Evolutionary conservation across 2,113 vertebrate genomes (phyloP), one percentile per base, ranked within the genome.

Genomic region (Oncorhynchus clarkii): DNA sequence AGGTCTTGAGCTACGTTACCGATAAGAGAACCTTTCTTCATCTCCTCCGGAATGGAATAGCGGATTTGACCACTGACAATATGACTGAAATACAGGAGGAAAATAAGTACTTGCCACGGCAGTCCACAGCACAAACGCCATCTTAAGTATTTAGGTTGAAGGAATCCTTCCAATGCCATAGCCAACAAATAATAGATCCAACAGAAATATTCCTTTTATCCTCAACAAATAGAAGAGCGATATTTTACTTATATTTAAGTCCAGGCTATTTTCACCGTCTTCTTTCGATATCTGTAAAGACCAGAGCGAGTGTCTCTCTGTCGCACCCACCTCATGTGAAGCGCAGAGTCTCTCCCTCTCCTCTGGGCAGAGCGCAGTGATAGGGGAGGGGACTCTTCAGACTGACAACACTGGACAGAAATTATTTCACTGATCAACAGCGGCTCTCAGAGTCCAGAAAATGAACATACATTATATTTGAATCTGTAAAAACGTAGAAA

Each of bases 1-100:
- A 95, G 78, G 81, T 94, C 93, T 0, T 84, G 90, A 6, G 75
- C 91, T 20, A 95, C 82, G 78, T 93, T 91, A 2, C 92, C 92
- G 26, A 97, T 93, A 34, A 90, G 77, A 71, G 90, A 92, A 1
- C 93, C 93, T 74, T 81, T 89, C 16, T 88, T 69, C 82, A 82
- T 91, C 85, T 95, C 94, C 72, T 95, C 94, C 0, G 89, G 80
- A 6, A 95, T 78, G 0, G 91, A 89, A 74, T 88, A 93, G 9
- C 75, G 70, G 31, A 80, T 60, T 29, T 80, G 74, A 3, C 74
- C 74, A 45, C 45, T 49, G 8, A 73, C 79, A 68, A 20, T 8
- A 9, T 18, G 27, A 57, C 13, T 22, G 31, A 6, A n/a, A 76
- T 39, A 62, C 1, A 64, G 20, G 29, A 67, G 34, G n/a, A 57